phyloP scores from a whole-genome alignment of 2,797 vertebrate genomes.

The Centroberyx gerrardi region DNA sequence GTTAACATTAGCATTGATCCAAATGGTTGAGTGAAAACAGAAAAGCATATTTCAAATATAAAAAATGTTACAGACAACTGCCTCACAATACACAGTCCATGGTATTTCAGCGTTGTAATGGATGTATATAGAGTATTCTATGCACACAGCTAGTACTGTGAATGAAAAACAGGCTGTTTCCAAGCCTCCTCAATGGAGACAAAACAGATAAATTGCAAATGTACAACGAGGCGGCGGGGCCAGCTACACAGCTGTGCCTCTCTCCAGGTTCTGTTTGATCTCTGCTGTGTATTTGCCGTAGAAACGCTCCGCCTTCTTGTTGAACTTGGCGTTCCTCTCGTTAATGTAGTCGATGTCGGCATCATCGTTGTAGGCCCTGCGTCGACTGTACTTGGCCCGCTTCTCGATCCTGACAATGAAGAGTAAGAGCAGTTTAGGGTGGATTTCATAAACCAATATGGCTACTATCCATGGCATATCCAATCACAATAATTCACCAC shows the following conservation, averaged over 20 bases:
- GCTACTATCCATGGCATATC: constrained; percentile 48
- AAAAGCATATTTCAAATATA: neutral
- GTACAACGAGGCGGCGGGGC: neutral
- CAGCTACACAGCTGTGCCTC: constrained; percentile 94
- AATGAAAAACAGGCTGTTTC: neutral
- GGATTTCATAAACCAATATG: constrained; percentile 43
- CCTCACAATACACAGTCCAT: neutral
- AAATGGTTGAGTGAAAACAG: neutral
- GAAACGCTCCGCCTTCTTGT: constrained; percentile 98
- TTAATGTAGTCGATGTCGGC: constrained; percentile 99
- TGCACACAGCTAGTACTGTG: neutral
- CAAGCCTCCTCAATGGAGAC: neutral
- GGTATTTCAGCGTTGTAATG: constrained; percentile 8
- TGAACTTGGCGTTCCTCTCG: constrained; percentile 98
- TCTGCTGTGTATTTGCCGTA: constrained; percentile 98
- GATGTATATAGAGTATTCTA: neutral
- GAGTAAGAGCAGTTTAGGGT: constrained; percentile 54
- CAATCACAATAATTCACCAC: constrained; percentile 63
- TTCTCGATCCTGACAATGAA: constrained; percentile 91
- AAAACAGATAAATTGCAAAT: neutral
- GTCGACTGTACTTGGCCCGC: constrained; percentile 94
- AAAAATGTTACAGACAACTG: neutral
- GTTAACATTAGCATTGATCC: neutral
- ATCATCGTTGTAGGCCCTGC: constrained; percentile 96
- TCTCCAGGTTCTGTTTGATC: constrained; percentile 98